Evolutionary conservation across 2,888 invertebrate genomes (phyloP), one percentile per base, ranked within the genome.

Genomic region (Seira musarum): DNA sequence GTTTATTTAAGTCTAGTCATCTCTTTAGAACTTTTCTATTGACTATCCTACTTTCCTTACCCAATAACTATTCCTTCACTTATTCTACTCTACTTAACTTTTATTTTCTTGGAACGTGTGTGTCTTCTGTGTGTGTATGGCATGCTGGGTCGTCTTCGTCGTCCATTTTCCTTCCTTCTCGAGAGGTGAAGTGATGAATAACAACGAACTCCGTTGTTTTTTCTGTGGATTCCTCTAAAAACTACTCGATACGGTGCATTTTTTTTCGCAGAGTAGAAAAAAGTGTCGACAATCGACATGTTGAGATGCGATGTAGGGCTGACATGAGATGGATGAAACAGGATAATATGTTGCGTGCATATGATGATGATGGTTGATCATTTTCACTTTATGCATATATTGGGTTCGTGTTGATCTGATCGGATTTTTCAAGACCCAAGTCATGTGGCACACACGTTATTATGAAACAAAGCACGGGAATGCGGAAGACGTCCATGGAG

Each of bases 161-260:
- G n/a, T 70, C 57, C 64, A 19, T 53, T 30, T 64, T 64, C 69
- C 35, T 57, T 40, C 13, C 13, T 40, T 13, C 40, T 8, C 60
- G 35, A 25, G 64, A 78, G 66, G 77, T 71, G 71, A 78, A 78
- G 77, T 71, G 77, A 78, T 78, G 77, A 78, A 78, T 78, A 78
- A 78, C 77, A 78, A 78, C 73, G 65, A 65, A 53, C 21, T 46
- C 46, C 24, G 49, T n/a, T 30, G 21, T 71, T 60, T 60, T 71
- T 71, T 71, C 30, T 30, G 8, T n/a, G 2, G 22, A n/a, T 5
- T 13, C 46, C n/a, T n/a, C 35, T 21, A n/a, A 10, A 46, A 8
- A 3, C 10, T 19, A 25, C 6, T 5, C 13, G 53, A 22, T 19
- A n/a, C 22, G 35, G 61, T 30, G 70, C 60, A 70, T 67, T n/a